Evolutionary conservation across 2,888 invertebrate genomes (phyloP), one percentile per base, ranked within the genome.

Genomic region (Laothoe populi): DNA sequence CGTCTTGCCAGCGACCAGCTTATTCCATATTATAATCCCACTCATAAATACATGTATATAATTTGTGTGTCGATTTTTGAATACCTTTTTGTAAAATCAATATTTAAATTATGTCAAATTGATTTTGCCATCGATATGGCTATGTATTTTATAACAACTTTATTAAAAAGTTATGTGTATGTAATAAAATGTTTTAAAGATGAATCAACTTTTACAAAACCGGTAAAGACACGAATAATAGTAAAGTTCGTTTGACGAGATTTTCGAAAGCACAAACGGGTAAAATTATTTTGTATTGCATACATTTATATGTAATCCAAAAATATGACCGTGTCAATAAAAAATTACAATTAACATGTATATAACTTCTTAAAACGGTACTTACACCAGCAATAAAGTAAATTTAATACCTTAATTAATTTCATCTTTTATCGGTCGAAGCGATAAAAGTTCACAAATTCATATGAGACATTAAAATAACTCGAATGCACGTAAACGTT

Each of bases 391-490:
- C 57, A 24, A 40, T 60, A 61, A 63, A 59, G 35, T 24, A 46
- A 79, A 73, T 63, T 79, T 78, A 74, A 84, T 82, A 83, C 81
- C 79, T 79, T 83, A 81, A 84, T 84, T 80, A 83, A 82, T 83
- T 80, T 74, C 67, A 74, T 77, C 73, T 83, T 79, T 84, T 84
- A 84, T 83, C 77, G 75, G 75, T 69, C 73, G 61, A 67, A 77
- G 70, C 80, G 75, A 81, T 80, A 83, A 82, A 79, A 79, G 82
- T 84, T 83, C 80, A 83, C 83, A 80, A 83, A 84, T 81, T 82
- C 84, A 79, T 86, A 79, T 78, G 76, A 75, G 72, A 82, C 83
- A 87, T 86, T 87, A 87, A 88, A 88, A 86, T 84, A 86, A 84
- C 82, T 83, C 78, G 75, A 70, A 78, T 71, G 70, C 77, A 79